phyloP scores from a whole-genome alignment of 2,113 vertebrate genomes.

The Pollimyrus isidori region DNA sequence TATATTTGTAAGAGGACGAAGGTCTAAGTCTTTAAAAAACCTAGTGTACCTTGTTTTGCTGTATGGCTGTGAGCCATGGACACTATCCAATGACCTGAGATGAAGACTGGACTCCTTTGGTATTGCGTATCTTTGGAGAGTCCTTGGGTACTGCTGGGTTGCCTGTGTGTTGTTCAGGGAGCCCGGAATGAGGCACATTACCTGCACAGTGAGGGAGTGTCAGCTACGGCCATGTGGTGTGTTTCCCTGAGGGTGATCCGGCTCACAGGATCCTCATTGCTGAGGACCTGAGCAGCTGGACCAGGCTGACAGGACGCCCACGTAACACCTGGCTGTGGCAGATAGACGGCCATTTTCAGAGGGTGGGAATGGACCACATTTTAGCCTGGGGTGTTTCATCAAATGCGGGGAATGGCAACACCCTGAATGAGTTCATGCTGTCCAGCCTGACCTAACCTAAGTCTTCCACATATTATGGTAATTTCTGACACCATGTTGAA shows the following conservation, averaged over 20 bases:
- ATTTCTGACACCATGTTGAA: not conserved
- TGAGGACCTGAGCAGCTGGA: too few species aligned
- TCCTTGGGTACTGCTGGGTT: not conserved
- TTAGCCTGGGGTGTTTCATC: not conserved
- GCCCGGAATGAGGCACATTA: not conserved
- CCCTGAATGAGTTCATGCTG: not conserved
- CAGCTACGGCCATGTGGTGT: accelerated
- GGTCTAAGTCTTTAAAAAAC: not conserved
- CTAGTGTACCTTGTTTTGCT: not conserved
- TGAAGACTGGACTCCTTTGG: not conserved
- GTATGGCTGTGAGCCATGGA: not conserved
- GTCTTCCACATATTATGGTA: not conserved
- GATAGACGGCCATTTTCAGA: not conserved
- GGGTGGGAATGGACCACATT: not conserved
- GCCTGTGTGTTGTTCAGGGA: not conserved
- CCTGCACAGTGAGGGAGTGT: not conserved
- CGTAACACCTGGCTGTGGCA: not conserved
- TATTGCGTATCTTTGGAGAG: not conserved
- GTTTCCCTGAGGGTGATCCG: not conserved
- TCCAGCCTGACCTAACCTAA: not conserved
- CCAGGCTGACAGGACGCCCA: not conserved
- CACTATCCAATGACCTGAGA: not conserved
- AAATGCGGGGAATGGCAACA: not conserved
- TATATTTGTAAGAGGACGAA: not conserved
- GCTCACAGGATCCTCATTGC: too few species aligned